Evolutionary conservation across 2,888 invertebrate species (phyloP).

Genomic region (Clostera curtula): DNA sequence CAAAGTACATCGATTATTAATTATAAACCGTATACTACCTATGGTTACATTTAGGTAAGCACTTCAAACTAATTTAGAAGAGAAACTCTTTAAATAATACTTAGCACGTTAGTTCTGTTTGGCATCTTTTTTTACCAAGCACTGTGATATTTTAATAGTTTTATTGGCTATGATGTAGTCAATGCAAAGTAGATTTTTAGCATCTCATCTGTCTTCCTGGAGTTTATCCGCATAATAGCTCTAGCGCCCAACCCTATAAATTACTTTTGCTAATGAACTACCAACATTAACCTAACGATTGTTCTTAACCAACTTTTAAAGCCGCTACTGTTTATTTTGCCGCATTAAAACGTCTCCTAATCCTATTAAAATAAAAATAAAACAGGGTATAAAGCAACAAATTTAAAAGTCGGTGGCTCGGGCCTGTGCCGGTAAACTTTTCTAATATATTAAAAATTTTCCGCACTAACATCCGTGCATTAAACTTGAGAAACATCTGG

Average conservation of each 20-base stretch:
- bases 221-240: slow-evolving; percentile 19
- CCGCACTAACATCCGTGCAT: slow-evolving; percentile 44
- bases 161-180: too few relatives aligned
- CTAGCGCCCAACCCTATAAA: slow-evolving; percentile 22
- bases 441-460: slow-evolving; percentile 55
- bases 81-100: too few relatives aligned
- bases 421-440: slow-evolving; percentile 35
- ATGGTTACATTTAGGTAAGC: too few relatives aligned
- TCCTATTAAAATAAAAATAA: slow-evolving; percentile 47
- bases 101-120: too few relatives aligned
- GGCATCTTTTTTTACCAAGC: too few relatives aligned
- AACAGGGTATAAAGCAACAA: slow-evolving; percentile 36
- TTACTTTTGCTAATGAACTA: slow-evolving; percentile 31
- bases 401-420: slow-evolving; percentile 42
- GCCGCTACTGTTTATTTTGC: slow-evolving; percentile 38
- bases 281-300: slow-evolving; percentile 41
- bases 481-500: slow-evolving; percentile 33
- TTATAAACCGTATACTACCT: too few relatives aligned
- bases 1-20: too few relatives aligned
- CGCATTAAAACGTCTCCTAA: slow-evolving; percentile 37
- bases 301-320: slow-evolving; percentile 38
- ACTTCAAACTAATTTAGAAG: too few relatives aligned
- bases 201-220: slow-evolving; percentile 6
- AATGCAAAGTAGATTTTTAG: too few relatives aligned
- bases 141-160: too few relatives aligned